Conservation (phyloP, 2,888 invertebrate genomes). For the Papilio demoleus region DNA sequence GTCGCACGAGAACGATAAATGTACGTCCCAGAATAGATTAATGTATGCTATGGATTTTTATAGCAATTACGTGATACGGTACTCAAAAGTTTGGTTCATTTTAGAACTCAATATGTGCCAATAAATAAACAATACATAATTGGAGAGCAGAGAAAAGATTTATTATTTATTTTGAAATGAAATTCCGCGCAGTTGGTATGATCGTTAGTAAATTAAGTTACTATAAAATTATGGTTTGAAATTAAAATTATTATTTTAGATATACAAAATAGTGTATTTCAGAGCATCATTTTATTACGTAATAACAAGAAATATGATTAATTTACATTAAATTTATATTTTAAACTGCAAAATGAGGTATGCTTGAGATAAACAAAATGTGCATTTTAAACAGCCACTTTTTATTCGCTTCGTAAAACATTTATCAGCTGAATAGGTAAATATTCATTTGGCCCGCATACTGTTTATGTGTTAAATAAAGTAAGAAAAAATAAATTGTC, state of each 20-base stretch:
- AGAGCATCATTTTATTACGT: background rate
- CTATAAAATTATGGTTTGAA: too few species aligned
- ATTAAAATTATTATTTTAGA: too few species aligned
- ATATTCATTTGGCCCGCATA: constrained; percentile 16
- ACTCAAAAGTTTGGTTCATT: background rate
- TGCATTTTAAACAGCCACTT: background rate
- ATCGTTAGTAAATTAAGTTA: too few species aligned
- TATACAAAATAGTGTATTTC: background rate
- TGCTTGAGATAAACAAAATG: background rate
- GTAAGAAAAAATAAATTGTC: constrained; percentile 1
- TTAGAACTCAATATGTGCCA: background rate
- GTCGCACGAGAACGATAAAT: constrained; percentile 13
- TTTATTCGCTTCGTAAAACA: background rate
- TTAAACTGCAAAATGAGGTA: background rate
- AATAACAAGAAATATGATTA: background rate
- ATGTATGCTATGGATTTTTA: constrained; percentile 3
- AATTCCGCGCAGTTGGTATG: too few species aligned
- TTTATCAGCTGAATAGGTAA: background rate
- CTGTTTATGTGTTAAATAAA: constrained; percentile 15
- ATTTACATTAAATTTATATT: background rate
- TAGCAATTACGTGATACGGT: background rate
- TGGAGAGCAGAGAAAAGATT: too few species aligned
- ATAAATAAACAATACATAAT: background rate
- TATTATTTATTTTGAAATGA: too few species aligned
- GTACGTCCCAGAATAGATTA: constrained; percentile 3